Percentiles rank a stretch among this genome's conserved stretches.
Conservation (phyloP, 2,113 vertebrate genomes). For the Phodopus roborovskii region DNA sequence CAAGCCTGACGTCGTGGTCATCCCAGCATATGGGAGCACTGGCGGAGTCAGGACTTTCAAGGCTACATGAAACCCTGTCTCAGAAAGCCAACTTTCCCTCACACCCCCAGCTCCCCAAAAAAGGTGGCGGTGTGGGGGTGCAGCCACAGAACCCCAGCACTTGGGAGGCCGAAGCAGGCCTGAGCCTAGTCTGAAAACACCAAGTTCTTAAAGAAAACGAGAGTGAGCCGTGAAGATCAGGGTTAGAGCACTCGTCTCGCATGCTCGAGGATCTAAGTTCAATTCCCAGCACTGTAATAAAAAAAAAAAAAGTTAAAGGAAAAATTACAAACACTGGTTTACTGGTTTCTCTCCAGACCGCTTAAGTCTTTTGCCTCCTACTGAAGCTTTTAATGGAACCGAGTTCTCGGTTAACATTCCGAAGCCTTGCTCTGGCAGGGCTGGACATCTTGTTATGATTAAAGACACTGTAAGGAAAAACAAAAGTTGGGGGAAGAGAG, state of each 20-base stretch:
- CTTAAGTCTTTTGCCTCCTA: slow-evolving; percentile 67
- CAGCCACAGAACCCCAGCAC: neutral
- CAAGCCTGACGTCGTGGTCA: neutral
- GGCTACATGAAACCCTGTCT: neutral
- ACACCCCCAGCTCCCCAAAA: neutral
- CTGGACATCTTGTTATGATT: neutral
- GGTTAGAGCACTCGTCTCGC: neutral
- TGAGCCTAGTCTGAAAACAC: neutral
- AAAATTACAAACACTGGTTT: neutral
- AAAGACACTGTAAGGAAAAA: neutral
- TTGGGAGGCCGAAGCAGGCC: neutral
- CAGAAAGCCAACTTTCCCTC: neutral
- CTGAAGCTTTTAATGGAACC: slow-evolving; percentile 68
- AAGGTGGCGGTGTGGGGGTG: neutral
- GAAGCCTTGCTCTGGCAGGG: neutral
- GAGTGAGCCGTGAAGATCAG: neutral
- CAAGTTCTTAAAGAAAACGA: neutral
- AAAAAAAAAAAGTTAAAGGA: neutral
- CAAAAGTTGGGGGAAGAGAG: neutral
- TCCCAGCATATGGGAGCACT: neutral
- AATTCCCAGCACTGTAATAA: neutral
- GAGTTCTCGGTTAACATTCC: slow-evolving; percentile 57
- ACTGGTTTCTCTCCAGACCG: slow-evolving; percentile 65
- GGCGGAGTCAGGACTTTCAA: neutral
- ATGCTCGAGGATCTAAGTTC: neutral